Percentiles rank a stretch among this genome's conserved stretches.
phyloP scores from a whole-genome alignment of 1,140 invertebrate species.

The Heliothis subflexa region DNA sequence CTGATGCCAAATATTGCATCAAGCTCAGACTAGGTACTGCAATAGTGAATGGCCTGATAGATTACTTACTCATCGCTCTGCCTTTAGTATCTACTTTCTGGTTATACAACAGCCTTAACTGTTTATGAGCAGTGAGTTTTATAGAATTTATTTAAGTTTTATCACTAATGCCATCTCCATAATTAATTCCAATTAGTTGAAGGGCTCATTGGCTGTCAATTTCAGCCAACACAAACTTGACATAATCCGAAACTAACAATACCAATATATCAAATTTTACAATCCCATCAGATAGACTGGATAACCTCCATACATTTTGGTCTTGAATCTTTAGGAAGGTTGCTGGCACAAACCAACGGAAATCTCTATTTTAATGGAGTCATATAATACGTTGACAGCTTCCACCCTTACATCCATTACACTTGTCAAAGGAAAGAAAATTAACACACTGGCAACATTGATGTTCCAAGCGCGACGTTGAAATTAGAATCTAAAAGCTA shows the following conservation, averaged over 20 bases:
- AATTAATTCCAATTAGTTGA: too few species aligned
- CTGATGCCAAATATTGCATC: conserved; percentile 25
- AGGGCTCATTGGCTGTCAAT: too few species aligned
- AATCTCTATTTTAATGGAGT: neutral
- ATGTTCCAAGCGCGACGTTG: neutral
- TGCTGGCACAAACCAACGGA: conserved; percentile 26
- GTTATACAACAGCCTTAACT: too few species aligned
- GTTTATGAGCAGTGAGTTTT: too few species aligned
- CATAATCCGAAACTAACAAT: too few species aligned
- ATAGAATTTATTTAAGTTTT: too few species aligned
- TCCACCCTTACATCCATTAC: neutral
- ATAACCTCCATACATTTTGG: neutral
- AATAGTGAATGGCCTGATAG: conserved; percentile 20
- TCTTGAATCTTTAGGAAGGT: conserved; percentile 8
- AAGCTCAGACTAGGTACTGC: neutral
- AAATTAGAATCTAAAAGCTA: neutral
- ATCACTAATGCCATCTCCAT: too few species aligned
- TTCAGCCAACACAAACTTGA: too few species aligned
- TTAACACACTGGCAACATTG: neutral
- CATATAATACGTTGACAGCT: conserved; percentile 1
- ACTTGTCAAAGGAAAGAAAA: conserved; percentile 4
- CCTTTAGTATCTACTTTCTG: too few species aligned
- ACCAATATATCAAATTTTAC: too few species aligned
- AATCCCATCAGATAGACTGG: neutral
- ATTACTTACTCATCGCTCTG: neutral